Conservation (phyloP, 1,140 invertebrate species). For the Maconellicoccus hirsutus region DNA sequence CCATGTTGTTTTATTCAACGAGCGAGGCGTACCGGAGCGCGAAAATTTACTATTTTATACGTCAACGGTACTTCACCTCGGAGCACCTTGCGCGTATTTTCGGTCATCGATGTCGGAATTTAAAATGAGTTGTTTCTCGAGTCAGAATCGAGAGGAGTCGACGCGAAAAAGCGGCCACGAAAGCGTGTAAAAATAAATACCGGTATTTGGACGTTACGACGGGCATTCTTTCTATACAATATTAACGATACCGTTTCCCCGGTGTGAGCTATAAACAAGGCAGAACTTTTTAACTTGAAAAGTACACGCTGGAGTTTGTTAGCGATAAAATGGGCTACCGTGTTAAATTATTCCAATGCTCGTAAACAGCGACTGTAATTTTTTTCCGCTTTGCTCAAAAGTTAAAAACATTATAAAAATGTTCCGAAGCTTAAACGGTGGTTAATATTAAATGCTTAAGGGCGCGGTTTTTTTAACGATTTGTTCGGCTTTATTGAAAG, state of each 20-base stretch:
- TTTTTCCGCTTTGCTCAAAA: not conserved
- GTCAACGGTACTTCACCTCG: no score
- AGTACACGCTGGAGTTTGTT: not conserved
- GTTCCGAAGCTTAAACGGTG: constrained; percentile 2
- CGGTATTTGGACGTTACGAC: no score
- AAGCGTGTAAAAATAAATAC: no score
- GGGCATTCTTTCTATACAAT: not conserved
- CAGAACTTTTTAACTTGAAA: not conserved
- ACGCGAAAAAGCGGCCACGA: no score
- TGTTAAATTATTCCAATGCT: not conserved
- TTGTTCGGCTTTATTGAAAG: not conserved
- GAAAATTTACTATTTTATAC: no score
- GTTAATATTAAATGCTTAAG: constrained; percentile 3
- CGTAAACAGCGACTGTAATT: constrained; percentile 8
- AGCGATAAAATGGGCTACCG: not conserved
- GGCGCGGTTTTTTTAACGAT: not conserved
- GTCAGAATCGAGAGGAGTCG: no score
- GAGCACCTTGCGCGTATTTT: no score
- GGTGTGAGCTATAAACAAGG: not conserved
- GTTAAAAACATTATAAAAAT: constrained; percentile 10
- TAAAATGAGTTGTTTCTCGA: no score
- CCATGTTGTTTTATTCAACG: no score
- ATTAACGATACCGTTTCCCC: constrained; percentile 1
- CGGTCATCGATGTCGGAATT: no score
- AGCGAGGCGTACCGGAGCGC: no score